Base-by-base conservation (phyloP, 2,797 vertebrate species). In the Ceyx erithaca region DNA sequence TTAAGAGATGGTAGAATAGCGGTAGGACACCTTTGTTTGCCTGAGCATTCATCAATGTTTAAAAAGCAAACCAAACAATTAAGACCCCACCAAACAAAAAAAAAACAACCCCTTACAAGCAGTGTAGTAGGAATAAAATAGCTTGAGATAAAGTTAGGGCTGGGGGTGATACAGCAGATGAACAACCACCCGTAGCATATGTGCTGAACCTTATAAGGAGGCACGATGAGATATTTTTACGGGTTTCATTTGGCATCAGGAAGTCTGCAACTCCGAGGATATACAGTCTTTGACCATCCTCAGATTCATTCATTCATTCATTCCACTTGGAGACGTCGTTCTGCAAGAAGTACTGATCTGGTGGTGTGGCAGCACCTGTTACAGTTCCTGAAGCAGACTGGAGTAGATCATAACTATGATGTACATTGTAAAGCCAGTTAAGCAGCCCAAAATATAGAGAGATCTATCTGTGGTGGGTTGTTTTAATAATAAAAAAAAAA, bases 81-180 rank as follows among this genome's bases (percentile, higher is more conserved):
- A 33, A 45, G 21, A 58, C 14, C 5, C 3, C 31, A 57, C 4
- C 16, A 40, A 33, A 11, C 25, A 33, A 30, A 22, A 37, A 33
- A 33, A 26, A 22, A 31, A 33, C 15, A 2, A n/a, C n/a, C 14
- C 4, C 7, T 15, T 6, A 3, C 0, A 1, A 37, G 33, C 19
- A 41, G 10, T 3, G 6, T 1, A 21, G 19, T 4, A 25, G 52
- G 31, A 43, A 57, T 20, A 26, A 61, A 81, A 20, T 18, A 23
- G 8, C 7, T 6, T 18, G 48, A 30, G 68, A 6, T 45, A 35
- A 35, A 28, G n/a, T 19, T 33, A 20, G n/a, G 54, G 19, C 57
- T 64, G 45, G 12, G 8, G 22, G 46, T 21, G 10, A 28, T 18
- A 16, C 30, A 14, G n/a, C 5, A n/a, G 6, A 16, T 21, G 66